Evolutionary conservation across 2,113 vertebrate genomes (phyloP).

Genomic region (Panthera tigris): DNA sequence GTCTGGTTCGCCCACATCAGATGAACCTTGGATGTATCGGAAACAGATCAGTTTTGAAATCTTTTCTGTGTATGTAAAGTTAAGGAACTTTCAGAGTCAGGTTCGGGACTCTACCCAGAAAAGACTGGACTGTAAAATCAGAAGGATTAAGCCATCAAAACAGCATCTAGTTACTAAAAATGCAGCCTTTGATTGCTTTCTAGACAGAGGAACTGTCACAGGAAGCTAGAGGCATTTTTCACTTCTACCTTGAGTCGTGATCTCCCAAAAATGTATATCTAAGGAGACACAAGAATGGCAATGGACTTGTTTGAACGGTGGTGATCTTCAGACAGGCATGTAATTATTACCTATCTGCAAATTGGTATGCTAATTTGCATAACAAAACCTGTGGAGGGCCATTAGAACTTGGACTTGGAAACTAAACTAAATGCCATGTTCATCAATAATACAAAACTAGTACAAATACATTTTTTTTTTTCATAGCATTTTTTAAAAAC

Average conservation of each 20-base stretch:
- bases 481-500: background rate
- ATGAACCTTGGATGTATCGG: background rate
- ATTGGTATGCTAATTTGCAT: background rate
- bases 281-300: background rate
- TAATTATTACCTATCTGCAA: background rate
- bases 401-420: background rate
- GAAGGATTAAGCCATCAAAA: conserved; percentile 39
- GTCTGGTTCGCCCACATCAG: background rate
- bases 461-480: background rate
- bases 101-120: conserved; percentile 63
- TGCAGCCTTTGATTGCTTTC: conserved; percentile 23
- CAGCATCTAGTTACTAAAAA: conserved; percentile 38
- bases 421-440: background rate
- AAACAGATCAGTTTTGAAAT: background rate
- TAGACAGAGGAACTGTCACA: background rate
- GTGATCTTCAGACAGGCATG: background rate
- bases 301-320: background rate
- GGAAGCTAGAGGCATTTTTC: background rate
- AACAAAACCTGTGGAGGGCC: background rate
- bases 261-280: background rate
- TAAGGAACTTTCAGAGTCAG: conserved; percentile 53
- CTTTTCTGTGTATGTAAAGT: conserved; percentile 50
- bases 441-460: background rate
- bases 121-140: conserved; percentile 26
- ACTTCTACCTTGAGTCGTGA: background rate